Evolutionary conservation across 2,797 vertebrate species (phyloP).

Genomic region (Helostoma temminkii): DNA sequence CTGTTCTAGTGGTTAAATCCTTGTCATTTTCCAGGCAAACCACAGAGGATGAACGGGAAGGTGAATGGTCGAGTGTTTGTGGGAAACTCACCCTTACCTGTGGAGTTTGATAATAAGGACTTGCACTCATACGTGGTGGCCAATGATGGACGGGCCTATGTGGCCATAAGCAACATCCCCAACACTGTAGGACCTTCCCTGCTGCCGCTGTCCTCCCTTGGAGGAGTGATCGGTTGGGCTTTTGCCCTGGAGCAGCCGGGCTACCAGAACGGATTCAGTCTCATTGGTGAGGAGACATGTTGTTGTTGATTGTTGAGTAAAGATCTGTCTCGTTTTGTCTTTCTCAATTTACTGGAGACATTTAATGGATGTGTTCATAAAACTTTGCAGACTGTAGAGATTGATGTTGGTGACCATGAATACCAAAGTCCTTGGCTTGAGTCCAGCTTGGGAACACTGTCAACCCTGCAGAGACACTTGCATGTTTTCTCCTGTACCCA

Average conservation of each 20-base stretch:
- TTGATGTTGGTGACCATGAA: no score
- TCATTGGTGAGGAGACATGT: slow-evolving; percentile 83
- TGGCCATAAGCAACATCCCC: slow-evolving; percentile 91
- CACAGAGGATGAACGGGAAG: slow-evolving; percentile 95
- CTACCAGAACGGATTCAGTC: slow-evolving; percentile 92
- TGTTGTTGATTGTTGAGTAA: background rate
- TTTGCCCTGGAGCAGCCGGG: slow-evolving; percentile 93
- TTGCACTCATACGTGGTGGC: slow-evolving; percentile 95
- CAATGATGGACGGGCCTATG: slow-evolving; percentile 93
- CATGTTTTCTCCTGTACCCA: background rate
- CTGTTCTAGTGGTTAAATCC: background rate
- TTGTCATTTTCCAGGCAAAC: slow-evolving; percentile 84
- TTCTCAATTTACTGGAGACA: no score
- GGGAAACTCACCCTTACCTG: slow-evolving; percentile 77
- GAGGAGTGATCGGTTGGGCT: slow-evolving; percentile 95
- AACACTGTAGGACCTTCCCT: slow-evolving; percentile 87
- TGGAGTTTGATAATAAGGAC: slow-evolving; percentile 88
- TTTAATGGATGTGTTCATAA: no score
- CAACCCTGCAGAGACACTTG: background rate
- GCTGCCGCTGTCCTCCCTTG: slow-evolving; percentile 89
- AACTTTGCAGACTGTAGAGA: no score
- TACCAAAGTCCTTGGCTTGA: background rate
- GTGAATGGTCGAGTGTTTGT: slow-evolving; percentile 90
- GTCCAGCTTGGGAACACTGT: background rate
- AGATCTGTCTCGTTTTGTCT: background rate